Evolutionary conservation across 2,113 vertebrate species (phyloP), one percentile per base, ranked within the genome.

Genomic region (Mastomys natalensis): DNA sequence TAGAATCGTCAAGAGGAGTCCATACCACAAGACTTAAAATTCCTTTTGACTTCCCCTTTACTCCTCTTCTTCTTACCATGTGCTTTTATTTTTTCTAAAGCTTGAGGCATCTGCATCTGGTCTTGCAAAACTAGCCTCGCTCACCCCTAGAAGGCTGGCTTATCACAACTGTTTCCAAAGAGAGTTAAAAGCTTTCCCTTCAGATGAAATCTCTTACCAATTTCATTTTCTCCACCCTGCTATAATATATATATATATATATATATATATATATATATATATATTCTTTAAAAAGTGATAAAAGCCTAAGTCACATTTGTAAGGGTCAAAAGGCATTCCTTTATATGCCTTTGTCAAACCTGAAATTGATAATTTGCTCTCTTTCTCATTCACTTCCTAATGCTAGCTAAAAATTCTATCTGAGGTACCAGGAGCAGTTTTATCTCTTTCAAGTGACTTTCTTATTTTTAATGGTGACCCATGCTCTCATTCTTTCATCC

Each of bases 391-490:
- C 62, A 26, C 21, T 92, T 97, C 45, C 64, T 85, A 68, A 93
- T 15, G 68, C 48, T 88, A 93, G 48, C 26, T 68, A 76, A 90
- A 94, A 94, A 60, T 48, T 89, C 60, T 45, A 3, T 70, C 58
- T 26, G 78, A 80, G n/a, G 51, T 64, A 64, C 55, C 72, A 86
- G 91, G 92, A 97, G 78, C 68, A 84, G 55, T 21, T 92, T 93
- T 81, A 90, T 92, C 74, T 94, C 84, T 92, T 94, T 87, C 66
- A 93, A 96, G 62, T 90, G 26, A 13, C 66, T 94, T 94, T 93
- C 94, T 93, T 95, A 86, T 86, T 96, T 97, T 97, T 92, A 97
- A 95, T 90, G 74, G 77, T 66, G 43, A 93, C 81, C 70, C 40
- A 12, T 64, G 51, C 76, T 95, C 53, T 78, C 58, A 22, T 84